Base-by-base conservation (phyloP, 2,888 invertebrate genomes). In the Dromius quadrimaculatus region DNA sequence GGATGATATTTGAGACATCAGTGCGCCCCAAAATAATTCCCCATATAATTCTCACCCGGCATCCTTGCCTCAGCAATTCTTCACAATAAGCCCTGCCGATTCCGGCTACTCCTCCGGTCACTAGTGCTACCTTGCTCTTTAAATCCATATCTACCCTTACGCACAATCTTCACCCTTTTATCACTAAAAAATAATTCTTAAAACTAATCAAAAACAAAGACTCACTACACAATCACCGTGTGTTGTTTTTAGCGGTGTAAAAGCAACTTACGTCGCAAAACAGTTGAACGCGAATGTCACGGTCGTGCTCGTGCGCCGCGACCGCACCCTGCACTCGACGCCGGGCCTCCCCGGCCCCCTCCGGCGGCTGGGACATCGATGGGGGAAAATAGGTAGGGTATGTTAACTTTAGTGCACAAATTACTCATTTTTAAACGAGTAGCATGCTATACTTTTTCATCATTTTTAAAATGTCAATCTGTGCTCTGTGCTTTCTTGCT, bases 91-190 rank as follows among this genome's bases (percentile, higher is more conserved):
- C 88, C 72, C 88, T 85, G 1, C 92, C 92, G 75, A 91, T 88
- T 68, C 91, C 92, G 59, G 89, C 88, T 11, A 90, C 91, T 57
- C 89, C 91, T 28, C 91, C 92, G 20, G 91, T 91, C 68, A 91
- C 87, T 72, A 92, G 82, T 45, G 88, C 91, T 71, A 91, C 90
- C 82, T 90, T 90, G 74, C 90, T 90, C 81, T 90, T 90, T 73
- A 91, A 81, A 79, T 91, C 91, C 90, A 91, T 91, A 66, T 23
- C 63, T 13, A 22, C 2, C 34, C 11, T 13, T 28, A n/a, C 32
- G 17, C 45, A 6, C 45, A n/a, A n/a, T n/a, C n/a, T n/a, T n/a
- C n/a, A n/a, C n/a, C n/a, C n/a, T n/a, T n/a, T n/a, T n/a, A n/a
- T n/a, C n/a, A n/a, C n/a, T n/a, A n/a, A n/a, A n/a, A n/a, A n/a